These are phyloP conservation scores for Antitype chi DNA, from an alignment of 2,888 invertebrate genomes.

Conservation along the genomic window DNA sequence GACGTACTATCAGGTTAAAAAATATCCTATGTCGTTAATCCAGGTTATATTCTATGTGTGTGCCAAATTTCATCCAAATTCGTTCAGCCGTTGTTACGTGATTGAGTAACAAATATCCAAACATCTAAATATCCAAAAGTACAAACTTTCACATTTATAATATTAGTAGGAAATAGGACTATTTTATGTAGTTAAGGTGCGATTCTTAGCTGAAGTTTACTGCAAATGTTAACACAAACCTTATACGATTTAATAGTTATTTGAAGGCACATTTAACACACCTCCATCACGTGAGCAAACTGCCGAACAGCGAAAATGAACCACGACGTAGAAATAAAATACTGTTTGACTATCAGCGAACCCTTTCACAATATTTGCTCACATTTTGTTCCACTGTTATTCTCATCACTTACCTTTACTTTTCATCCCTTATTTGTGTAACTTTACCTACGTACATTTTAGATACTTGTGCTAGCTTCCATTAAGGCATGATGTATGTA, in stretches of 20 bases:
- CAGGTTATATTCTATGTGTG: no score
- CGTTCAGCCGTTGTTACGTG: no score
- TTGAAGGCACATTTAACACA: conserved; percentile 27
- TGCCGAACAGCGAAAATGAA: conserved; percentile 40
- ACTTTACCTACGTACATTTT: neutral
- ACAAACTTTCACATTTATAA: no score
- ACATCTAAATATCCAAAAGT: no score
- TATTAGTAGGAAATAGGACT: no score
- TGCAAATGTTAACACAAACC: conserved; percentile 15
- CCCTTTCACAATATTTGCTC: conserved; percentile 58
- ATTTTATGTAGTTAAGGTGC: neutral
- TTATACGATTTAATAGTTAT: conserved; percentile 26
- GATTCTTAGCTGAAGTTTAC: neutral
- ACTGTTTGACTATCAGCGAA: conserved; percentile 51
- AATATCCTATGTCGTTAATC: no score
- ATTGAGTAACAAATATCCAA: no score
- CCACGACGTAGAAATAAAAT: conserved; percentile 42
- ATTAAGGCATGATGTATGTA: neutral
- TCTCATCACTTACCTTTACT: conserved; percentile 39
- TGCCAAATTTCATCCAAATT: no score
- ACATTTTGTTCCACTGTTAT: conserved; percentile 53
- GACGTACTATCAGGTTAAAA: no score
- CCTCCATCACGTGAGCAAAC: conserved; percentile 44
- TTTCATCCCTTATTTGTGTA: conserved; percentile 25
- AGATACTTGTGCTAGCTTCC: neutral